phyloP scores from a whole-genome alignment of 1,140 invertebrate species.

The Cyclargus thomasi region DNA sequence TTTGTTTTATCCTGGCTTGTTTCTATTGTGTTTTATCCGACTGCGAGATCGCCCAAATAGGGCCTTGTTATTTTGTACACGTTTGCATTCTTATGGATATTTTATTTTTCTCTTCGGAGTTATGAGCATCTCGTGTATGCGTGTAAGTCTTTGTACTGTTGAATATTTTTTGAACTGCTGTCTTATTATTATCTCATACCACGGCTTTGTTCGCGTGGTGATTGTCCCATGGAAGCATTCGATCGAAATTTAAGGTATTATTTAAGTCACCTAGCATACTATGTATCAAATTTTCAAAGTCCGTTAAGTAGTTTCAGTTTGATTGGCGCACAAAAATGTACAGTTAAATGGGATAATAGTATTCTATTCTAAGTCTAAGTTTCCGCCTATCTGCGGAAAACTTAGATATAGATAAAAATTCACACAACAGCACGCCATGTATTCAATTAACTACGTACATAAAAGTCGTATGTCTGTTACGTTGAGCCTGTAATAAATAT shows the following conservation, averaged over 20 bases:
- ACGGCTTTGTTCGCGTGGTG: no score
- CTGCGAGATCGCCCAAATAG: background rate
- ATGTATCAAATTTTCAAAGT: no score
- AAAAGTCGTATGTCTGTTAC: background rate
- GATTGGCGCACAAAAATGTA: no score
- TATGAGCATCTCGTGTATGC: background rate
- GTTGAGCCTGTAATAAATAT: background rate
- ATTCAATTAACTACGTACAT: conserved; percentile 3
- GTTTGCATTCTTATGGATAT: background rate
- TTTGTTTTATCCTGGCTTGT: conserved; percentile 4
- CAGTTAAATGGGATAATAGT: no score
- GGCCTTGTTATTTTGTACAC: background rate
- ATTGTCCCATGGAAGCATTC: no score
- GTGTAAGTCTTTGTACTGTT: background rate
- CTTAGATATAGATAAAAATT: no score
- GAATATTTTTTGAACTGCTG: background rate
- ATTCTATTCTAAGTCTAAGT: no score
- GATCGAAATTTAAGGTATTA: no score
- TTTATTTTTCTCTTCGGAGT: background rate
- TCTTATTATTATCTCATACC: background rate
- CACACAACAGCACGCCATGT: background rate
- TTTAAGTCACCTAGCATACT: no score
- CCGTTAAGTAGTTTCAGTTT: no score
- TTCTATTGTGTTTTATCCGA: conserved; percentile 2
- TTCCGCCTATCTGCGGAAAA: no score